phyloP scores from a whole-genome alignment of 2,113 vertebrate genomes.

The Oostethus manadensis region DNA sequence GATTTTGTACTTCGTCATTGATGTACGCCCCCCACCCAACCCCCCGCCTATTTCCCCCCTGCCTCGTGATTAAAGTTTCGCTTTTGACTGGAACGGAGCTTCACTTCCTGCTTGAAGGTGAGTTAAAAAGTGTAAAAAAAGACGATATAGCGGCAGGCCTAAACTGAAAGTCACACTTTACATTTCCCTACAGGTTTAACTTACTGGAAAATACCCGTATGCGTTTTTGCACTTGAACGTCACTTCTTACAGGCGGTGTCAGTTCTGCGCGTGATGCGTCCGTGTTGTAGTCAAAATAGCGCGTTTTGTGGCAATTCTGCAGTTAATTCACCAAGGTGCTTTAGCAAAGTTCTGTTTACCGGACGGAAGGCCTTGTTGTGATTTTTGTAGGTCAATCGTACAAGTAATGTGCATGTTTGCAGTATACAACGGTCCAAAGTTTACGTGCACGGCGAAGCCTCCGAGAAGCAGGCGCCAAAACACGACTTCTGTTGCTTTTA shows the following conservation, averaged over 20 bases:
- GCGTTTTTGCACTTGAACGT: not conserved
- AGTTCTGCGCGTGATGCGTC: no score
- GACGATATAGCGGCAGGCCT: not conserved
- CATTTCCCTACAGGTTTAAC: not conserved
- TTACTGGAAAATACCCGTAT: not conserved
- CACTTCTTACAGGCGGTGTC: not conserved
- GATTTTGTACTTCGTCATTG: constrained; percentile 38
- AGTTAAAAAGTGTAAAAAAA: constrained; percentile 3
- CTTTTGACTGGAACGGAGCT: not conserved
- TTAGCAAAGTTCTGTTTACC: no score
- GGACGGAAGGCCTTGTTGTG: no score
- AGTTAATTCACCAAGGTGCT: no score
- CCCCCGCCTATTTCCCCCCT: no score
- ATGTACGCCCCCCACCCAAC: no score
- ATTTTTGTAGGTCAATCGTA: not conserved
- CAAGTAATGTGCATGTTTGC: not conserved
- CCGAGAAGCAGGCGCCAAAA: not conserved
- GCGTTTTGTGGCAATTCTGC: no score
- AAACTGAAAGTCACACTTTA: not conserved
- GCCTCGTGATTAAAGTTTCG: not conserved
- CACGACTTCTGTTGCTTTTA: constrained; percentile 4
- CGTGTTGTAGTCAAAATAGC: no score
- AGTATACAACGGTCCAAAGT: constrained; percentile 20
- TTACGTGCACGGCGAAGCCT: constrained; percentile 2
- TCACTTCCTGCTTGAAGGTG: constrained; percentile 2